phyloP scores from a whole-genome alignment of 2,113 vertebrate species.

The Phoxinus phoxinus region DNA sequence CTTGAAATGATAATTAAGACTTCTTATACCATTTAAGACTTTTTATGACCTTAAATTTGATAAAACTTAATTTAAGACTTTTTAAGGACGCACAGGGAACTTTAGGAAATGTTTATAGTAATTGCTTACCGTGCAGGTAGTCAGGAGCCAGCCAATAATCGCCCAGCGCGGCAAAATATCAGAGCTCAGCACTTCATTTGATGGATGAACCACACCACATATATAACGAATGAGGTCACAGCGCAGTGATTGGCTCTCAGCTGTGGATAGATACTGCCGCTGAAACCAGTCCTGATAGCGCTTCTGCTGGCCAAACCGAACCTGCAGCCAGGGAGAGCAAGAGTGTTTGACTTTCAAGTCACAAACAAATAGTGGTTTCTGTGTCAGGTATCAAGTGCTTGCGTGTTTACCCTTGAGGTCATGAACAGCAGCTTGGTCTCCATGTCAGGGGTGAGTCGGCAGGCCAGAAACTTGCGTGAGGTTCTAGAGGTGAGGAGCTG shows the following conservation, averaged over 20 bases:
- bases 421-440: slow-evolving; percentile 98
- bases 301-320: slow-evolving; percentile 96
- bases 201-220: slow-evolving; percentile 95
- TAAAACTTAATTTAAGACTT: too few species aligned
- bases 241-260: slow-evolving; percentile 93
- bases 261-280: slow-evolving; percentile 92
- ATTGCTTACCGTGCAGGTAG: slow-evolving; percentile 90
- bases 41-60: too few species aligned
- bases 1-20: too few species aligned
- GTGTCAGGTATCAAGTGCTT: neutral
- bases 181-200: slow-evolving; percentile 95
- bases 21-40: too few species aligned
- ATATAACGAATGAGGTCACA: slow-evolving; percentile 97
- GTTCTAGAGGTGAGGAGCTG: slow-evolving; percentile 94
- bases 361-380: neutral
- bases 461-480: slow-evolving; percentile 93
- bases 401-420: slow-evolving; percentile 86
- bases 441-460: slow-evolving; percentile 96
- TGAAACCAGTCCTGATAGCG: slow-evolving; percentile 98
- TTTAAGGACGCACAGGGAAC: too few species aligned
- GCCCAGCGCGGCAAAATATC: slow-evolving; percentile 98
- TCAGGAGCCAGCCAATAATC: slow-evolving; percentile 97
- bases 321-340: slow-evolving; percentile 70
- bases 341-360: neutral
- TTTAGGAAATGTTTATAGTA: too few species aligned